Base-by-base conservation (phyloP, 2,888 invertebrate genomes). In the Disparrhopalites patrizii region DNA sequence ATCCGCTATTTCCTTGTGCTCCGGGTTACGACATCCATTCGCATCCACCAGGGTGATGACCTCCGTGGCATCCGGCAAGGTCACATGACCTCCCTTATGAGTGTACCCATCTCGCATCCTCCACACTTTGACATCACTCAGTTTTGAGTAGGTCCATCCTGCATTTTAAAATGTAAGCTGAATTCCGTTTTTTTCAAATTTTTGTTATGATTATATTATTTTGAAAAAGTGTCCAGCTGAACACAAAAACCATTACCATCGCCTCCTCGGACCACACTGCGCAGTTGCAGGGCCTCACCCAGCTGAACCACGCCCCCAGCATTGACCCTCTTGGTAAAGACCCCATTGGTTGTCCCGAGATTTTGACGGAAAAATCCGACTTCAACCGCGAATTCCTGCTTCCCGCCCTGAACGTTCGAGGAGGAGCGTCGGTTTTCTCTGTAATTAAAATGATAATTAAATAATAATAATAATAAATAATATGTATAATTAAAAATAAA, bases 61-160 rank as follows among this genome's bases (percentile, higher is more conserved):
- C 66, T 75, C 75, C 3, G 75, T 73, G 1, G 75, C 75, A 56
- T 75, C 71, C 33, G 64, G 67, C 1, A 73, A 70, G 57, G 72
- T 70, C 30, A 74, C 56, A 31, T 64, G 69, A n/a, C 71, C 71
- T 15, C 68, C 8, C 5, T 4, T 8, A 8, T 60, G 50, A 0
- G 62, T 33, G 40, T 61, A 58, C 31, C 65, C 67, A 33, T 72
- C 73, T 31, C 69, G 50, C 73, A 74, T 74, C 38, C 75, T 66
- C 75, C 75, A 75, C 1, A 75, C 73, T 69, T 74, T 73, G 15
- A 75, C 75, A 56, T 75, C 73, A 10, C 69, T 68, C 38, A 75
- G 52, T 55, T 63, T 71, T 8, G 75, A 73, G 30, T 71, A 68
- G 3, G 65, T 64, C 75, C 75, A 75, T 13, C 74, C 74, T 74